phyloP scores from a whole-genome alignment of 1,140 invertebrate species.

The Drosophila tsacasi region DNA sequence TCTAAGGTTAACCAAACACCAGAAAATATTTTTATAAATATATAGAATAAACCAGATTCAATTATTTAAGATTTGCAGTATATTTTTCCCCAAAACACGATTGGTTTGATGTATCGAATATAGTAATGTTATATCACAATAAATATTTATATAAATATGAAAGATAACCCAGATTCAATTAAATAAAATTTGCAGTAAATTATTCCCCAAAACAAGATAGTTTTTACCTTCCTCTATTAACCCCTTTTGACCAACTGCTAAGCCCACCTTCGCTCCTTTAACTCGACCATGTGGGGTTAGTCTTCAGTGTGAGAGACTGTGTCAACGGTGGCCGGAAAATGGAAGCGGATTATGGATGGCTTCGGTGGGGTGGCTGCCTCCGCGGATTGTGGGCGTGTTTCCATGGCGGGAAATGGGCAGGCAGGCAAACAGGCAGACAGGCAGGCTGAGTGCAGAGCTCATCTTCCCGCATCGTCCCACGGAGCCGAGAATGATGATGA shows the following conservation, averaged over 20 bases:
- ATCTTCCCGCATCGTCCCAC: constrained; percentile 36
- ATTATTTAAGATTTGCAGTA: neutral
- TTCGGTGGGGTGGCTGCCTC: constrained; percentile 7
- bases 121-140: too few relatives aligned
- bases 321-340: constrained; percentile 29
- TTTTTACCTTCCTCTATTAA: neutral
- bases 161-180: too few relatives aligned
- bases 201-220: neutral
- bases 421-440: constrained; percentile 53
- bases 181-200: too few relatives aligned
- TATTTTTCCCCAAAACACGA: neutral
- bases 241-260: constrained; percentile 3
- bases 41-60: neutral
- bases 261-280: constrained; percentile 11
- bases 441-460: constrained; percentile 38
- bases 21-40: neutral
- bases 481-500: constrained; percentile 18
- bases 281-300: neutral
- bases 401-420: constrained; percentile 52
- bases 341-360: neutral
- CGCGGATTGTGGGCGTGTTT: constrained; percentile 50
- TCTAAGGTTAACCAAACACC: neutral
- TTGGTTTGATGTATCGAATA: too few relatives aligned
- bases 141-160: too few relatives aligned
- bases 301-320: constrained; percentile 41